Evolutionary conservation across 2,888 invertebrate genomes (phyloP).

Genomic region (Sturmia bella): DNA sequence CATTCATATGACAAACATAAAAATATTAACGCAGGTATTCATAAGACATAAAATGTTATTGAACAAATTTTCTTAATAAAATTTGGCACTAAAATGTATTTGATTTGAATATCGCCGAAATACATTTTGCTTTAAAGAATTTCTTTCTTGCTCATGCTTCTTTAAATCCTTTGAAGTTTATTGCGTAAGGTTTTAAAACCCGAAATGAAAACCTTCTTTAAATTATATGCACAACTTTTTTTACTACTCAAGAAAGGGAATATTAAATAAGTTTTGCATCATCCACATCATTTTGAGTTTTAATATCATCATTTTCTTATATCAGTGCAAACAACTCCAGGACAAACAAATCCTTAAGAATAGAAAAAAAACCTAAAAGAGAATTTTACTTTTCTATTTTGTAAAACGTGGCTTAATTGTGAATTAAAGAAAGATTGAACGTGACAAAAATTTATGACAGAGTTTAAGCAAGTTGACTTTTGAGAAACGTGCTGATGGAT

Average conservation of each 20-base stretch:
- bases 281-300: not conserved
- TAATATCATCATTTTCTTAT: conserved; percentile 28
- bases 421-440: conserved; percentile 11
- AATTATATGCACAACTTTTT: not conserved
- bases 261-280: conserved; percentile 29
- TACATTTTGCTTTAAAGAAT: too few relatives aligned
- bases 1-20: too few relatives aligned
- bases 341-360: conserved; percentile 6
- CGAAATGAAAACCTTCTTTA: not conserved
- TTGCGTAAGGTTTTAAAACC: conserved; percentile 11
- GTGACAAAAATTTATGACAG: conserved; percentile 32
- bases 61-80: too few relatives aligned
- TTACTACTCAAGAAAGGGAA: not conserved
- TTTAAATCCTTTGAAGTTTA: not conserved
- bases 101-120: too few relatives aligned
- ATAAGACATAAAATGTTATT: too few relatives aligned
- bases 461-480: too few relatives aligned
- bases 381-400: conserved; percentile 23
- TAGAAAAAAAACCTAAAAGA: not conserved
- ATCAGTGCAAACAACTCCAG: conserved; percentile 12
- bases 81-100: too few relatives aligned
- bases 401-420: conserved; percentile 44
- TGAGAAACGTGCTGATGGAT: conserved; percentile 18
- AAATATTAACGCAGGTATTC: too few relatives aligned
- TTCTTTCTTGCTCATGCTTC: too few relatives aligned